Conservation (phyloP, 2,113 vertebrate genomes). For the Podarcis cretensis region DNA sequence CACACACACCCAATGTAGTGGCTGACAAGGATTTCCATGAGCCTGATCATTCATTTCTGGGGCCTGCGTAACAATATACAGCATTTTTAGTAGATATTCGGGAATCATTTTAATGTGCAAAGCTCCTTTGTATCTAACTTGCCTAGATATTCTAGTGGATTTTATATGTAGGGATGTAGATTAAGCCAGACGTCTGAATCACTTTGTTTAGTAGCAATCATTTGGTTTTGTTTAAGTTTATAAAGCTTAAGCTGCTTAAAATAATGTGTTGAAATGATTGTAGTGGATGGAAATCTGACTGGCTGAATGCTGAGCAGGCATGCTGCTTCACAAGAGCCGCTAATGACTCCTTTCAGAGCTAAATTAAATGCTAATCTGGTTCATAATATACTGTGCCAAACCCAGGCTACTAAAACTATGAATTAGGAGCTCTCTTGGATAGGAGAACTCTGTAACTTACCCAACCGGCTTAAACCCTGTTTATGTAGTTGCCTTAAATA, state of each 20-base stretch:
- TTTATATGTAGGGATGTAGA: neutral
- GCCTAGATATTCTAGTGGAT: neutral
- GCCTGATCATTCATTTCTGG: neutral
- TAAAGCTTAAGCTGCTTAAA: neutral
- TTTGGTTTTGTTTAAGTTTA: neutral
- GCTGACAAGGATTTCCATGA: neutral
- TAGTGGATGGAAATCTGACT: neutral
- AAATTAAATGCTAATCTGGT: neutral
- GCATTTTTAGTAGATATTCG: neutral
- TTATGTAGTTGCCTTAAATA: neutral
- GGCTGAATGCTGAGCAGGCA: neutral
- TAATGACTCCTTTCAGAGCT: neutral
- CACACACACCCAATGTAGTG: neutral
- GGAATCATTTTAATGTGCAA: neutral
- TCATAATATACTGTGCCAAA: neutral
- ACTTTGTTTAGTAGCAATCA: neutral
- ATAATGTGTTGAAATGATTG: neutral
- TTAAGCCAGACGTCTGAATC: neutral
- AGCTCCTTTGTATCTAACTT: neutral
- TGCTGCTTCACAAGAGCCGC: neutral
- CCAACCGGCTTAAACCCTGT: neutral
- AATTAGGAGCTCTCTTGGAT: neutral
- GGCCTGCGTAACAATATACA: neutral
- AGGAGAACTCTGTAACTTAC: neutral
- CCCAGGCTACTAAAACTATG: neutral